phyloP scores from a whole-genome alignment of 2,888 invertebrate genomes.

The Ophioninae sp. region DNA sequence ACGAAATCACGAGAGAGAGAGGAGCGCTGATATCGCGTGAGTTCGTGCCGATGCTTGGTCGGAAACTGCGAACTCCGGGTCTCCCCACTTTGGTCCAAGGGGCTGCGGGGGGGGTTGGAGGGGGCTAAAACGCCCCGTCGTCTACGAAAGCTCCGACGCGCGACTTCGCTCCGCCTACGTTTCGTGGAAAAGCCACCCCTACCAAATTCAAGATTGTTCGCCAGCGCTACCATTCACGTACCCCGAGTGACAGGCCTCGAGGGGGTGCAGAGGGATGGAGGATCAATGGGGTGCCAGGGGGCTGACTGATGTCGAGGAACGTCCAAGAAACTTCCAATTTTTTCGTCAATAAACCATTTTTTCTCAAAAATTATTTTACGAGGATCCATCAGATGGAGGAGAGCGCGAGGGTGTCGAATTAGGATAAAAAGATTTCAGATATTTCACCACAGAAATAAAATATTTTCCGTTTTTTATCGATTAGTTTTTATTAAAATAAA shows the following conservation, averaged over 20 bases:
- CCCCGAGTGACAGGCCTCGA: slow-evolving; percentile 3
- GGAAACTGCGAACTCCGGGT: slow-evolving; percentile 75
- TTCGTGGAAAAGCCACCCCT: slow-evolving; percentile 69
- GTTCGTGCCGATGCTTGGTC: slow-evolving; percentile 74
- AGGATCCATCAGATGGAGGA: background rate
- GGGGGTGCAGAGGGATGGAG: background rate
- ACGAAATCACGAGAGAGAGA: slow-evolving; percentile 29
- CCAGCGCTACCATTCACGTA: slow-evolving; percentile 51
- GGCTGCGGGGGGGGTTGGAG: slow-evolving; percentile 66
- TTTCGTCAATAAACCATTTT: slow-evolving; percentile 2
- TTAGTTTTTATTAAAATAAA: too few species aligned
- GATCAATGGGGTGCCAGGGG: slow-evolving; percentile 6
- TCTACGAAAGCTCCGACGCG: slow-evolving; percentile 71
- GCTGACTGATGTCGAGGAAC: slow-evolving; percentile 18
- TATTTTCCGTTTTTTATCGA: too few species aligned
- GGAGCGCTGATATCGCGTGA: slow-evolving; percentile 67
- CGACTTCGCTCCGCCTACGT: slow-evolving; percentile 78
- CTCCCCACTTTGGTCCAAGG: slow-evolving; percentile 72
- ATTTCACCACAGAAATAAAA: too few species aligned
- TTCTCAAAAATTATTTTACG: background rate
- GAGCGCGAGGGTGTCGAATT: too few species aligned
- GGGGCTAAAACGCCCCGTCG: slow-evolving; percentile 59
- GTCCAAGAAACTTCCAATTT: slow-evolving; percentile 28
- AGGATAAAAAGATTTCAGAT: too few species aligned
- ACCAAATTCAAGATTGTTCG: slow-evolving; percentile 58